A percentile compares a stretch with the other conserved stretches of the same genome.
Evolutionary conservation across 2,888 invertebrate genomes (phyloP).

Genomic region (Agonopterix arenella): DNA sequence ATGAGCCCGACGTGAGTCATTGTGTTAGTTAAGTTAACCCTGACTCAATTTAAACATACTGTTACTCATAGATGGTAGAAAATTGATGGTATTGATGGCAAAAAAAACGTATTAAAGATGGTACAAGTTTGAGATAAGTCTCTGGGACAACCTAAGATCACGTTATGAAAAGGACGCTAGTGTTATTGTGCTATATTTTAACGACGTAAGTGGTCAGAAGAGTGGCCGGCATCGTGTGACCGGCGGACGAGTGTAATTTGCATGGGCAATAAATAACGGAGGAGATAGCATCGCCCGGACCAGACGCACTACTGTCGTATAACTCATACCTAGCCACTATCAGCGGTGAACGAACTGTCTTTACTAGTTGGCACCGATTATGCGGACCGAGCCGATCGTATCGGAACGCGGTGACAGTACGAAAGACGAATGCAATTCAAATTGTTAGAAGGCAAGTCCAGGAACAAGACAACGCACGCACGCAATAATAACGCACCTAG

Average conservation of each 20-base stretch:
- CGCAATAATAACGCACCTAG: too few species aligned
- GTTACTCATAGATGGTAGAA: too few species aligned
- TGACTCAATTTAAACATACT: too few species aligned
- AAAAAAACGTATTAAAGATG: too few species aligned
- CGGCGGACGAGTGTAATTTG: slow-evolving; percentile 48
- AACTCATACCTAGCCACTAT: slow-evolving; percentile 44
- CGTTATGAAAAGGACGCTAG: slow-evolving; percentile 6
- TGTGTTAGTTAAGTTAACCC: too few species aligned
- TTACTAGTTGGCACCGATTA: slow-evolving; percentile 41
- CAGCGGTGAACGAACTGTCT: slow-evolving; percentile 68
- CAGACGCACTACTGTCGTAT: slow-evolving; percentile 39
- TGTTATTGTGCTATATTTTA: slow-evolving; percentile 12
- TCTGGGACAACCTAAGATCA: background rate
- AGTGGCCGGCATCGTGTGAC: slow-evolving; percentile 29
- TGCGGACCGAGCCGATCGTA: slow-evolving; percentile 6
- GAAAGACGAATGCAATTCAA: slow-evolving; percentile 1
- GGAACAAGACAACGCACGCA: too few species aligned
- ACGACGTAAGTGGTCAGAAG: slow-evolving; percentile 17
- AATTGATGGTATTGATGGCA: too few species aligned
- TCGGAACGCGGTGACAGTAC: background rate
- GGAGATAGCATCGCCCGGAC: slow-evolving; percentile 47
- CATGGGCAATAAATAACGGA: slow-evolving; percentile 61
- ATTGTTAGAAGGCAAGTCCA: slow-evolving; percentile 1
- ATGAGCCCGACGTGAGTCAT: too few species aligned
- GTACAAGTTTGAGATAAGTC: too few species aligned